Evolutionary conservation across 2,888 invertebrate genomes (phyloP).

Genomic region (Pseudococcus viburni): DNA sequence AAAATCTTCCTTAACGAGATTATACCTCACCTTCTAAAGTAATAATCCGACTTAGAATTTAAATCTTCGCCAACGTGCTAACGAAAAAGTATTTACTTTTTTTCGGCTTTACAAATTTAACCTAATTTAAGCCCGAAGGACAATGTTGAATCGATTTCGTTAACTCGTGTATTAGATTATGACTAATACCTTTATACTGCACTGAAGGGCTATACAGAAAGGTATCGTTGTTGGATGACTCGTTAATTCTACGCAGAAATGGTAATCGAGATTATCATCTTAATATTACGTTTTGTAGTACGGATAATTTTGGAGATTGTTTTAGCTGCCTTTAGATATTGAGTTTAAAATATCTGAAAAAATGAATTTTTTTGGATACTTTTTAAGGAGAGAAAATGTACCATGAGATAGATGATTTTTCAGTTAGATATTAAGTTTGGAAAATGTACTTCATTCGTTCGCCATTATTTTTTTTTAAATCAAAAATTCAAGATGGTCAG

Average conservation of each 20-base stretch:
- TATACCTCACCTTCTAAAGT: constrained; percentile 60
- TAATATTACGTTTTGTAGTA: background rate
- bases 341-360: background rate
- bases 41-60: constrained; percentile 66
- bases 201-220: background rate
- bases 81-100: constrained; percentile 55
- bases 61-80: constrained; percentile 60
- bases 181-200: background rate
- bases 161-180: constrained; percentile 38
- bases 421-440: too few relatives aligned
- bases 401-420: too few relatives aligned
- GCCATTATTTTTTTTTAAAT: too few relatives aligned
- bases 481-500: too few relatives aligned
- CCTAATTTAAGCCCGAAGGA: constrained; percentile 54
- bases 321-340: background rate
- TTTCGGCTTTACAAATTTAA: constrained; percentile 59
- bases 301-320: background rate
- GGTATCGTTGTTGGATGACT: background rate
- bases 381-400: too few relatives aligned
- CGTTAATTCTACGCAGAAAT: background rate
- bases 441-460: too few relatives aligned
- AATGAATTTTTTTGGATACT: background rate
- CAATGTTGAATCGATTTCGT: constrained; percentile 57
- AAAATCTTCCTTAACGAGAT: constrained; percentile 67
- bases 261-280: background rate